These are phyloP conservation scores for Drosophila histrio DNA, from an alignment of 2,888 invertebrate species.

Conservation along the genomic window DNA sequence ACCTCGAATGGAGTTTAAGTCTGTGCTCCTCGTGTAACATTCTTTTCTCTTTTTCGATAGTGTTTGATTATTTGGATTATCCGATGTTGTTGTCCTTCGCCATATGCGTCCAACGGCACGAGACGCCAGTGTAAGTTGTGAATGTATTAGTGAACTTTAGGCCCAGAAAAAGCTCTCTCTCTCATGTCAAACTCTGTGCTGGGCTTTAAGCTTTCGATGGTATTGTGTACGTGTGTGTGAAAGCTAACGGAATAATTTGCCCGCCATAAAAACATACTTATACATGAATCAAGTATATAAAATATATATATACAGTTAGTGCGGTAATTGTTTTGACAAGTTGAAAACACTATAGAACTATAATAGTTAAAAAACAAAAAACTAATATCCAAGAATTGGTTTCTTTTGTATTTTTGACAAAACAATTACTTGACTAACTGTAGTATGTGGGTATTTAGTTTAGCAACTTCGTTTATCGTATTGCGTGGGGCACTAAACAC, in stretches of 20 bases:
- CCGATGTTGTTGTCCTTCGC: constrained; percentile 27
- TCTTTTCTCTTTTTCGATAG: constrained; percentile 27
- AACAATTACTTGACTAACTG: no score
- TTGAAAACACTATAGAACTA: no score
- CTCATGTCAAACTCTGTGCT: background rate
- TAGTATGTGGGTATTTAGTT: constrained; percentile 13
- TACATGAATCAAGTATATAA: background rate
- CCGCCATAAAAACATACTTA: background rate
- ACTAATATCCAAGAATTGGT: no score
- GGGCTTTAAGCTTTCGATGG: background rate
- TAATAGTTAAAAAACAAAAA: no score
- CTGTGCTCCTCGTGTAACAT: background rate
- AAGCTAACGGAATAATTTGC: background rate
- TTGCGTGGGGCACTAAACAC: constrained; percentile 22
- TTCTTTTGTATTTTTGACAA: no score
- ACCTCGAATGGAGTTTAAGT: background rate
- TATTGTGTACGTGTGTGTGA: background rate
- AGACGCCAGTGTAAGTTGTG: constrained; percentile 28
- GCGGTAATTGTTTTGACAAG: no score
- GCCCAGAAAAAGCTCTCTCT: background rate
- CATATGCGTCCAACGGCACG: background rate
- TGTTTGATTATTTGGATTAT: constrained; percentile 48
- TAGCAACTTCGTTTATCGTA: constrained; percentile 43
- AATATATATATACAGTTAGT: background rate
- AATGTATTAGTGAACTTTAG: background rate